phyloP scores from a whole-genome alignment of 2,888 invertebrate species.

The Mythimna ferrago region DNA sequence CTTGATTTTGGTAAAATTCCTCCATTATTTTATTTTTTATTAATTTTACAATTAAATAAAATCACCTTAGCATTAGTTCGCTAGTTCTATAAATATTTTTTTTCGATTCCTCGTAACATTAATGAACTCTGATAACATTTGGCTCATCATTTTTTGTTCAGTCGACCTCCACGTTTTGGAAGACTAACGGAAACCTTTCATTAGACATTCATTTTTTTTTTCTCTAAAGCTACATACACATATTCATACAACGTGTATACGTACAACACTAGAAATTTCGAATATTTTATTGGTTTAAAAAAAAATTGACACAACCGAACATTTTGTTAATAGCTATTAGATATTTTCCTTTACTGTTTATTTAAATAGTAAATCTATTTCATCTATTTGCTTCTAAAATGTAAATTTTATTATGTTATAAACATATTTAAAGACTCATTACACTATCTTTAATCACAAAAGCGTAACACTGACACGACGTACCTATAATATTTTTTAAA shows the following conservation, averaged over 20 bases:
- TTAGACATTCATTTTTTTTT: conserved; percentile 61
- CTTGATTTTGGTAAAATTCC: conserved; percentile 76
- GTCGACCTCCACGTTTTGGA: conserved; percentile 85
- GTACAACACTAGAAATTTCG: conserved; percentile 67
- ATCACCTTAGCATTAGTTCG: conserved; percentile 63
- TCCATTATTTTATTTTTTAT: conserved; percentile 61
- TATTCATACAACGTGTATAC: conserved; percentile 80
- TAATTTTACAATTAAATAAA: conserved; percentile 64
- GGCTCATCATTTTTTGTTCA: conserved; percentile 79
- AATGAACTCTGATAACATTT: conserved; percentile 81
- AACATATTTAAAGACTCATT: conserved; percentile 53
- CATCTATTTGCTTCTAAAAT: conserved; percentile 59
- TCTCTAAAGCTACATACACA: conserved; percentile 72
- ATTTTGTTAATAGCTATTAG: conserved; percentile 52
- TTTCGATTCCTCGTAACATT: conserved; percentile 76
- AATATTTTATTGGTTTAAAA: conserved; percentile 64
- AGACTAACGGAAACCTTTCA: conserved; percentile 79
- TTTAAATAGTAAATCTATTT: conserved; percentile 41
- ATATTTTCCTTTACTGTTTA: conserved; percentile 25
- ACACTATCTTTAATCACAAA: conserved; percentile 57
- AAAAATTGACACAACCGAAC: conserved; percentile 79
- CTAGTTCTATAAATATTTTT: conserved; percentile 70
- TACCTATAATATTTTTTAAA: conserved; percentile 33
- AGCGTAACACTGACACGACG: conserved; percentile 58
- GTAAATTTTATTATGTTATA: conserved; percentile 47